Evolutionary conservation across 2,797 vertebrate species (phyloP).

Genomic region (Eleutherodactylus coqui): DNA sequence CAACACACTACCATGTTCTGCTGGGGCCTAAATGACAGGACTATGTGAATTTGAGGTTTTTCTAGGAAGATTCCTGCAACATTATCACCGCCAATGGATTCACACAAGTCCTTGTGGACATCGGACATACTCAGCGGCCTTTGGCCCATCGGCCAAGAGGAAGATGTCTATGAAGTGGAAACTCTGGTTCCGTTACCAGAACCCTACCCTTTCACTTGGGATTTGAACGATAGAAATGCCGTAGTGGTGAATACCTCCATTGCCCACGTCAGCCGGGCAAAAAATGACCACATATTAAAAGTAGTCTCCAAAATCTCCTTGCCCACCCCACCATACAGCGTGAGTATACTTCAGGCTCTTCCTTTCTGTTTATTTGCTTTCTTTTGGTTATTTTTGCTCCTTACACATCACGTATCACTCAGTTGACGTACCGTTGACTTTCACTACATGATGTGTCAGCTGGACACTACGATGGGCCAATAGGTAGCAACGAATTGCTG

Average conservation of each 20-base stretch:
- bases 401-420: not conserved
- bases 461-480: too few relatives aligned
- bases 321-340: constrained; percentile 94
- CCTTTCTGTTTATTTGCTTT: not conserved
- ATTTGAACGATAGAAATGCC: constrained; percentile 87
- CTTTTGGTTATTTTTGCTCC: not conserved
- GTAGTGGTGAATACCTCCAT: constrained; percentile 92
- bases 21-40: too few relatives aligned
- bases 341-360: constrained; percentile 79
- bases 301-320: constrained; percentile 95
- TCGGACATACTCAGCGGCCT: constrained; percentile 73
- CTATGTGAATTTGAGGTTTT: not conserved
- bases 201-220: constrained; percentile 83
- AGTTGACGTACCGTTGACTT: not conserved
- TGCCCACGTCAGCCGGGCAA: constrained; percentile 85
- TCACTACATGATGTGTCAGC: not conserved
- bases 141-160: constrained; percentile 83
- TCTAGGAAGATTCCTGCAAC: not conserved
- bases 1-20: constrained; percentile 64
- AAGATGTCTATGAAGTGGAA: constrained; percentile 91
- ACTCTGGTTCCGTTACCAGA: constrained; percentile 91
- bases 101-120: constrained; percentile 83
- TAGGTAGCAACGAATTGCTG: too few relatives aligned
- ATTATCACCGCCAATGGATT: constrained; percentile 82
- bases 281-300: constrained; percentile 88